Evolutionary conservation across 2,797 vertebrate species (phyloP).

Genomic region (Neosalanx taihuensis): DNA sequence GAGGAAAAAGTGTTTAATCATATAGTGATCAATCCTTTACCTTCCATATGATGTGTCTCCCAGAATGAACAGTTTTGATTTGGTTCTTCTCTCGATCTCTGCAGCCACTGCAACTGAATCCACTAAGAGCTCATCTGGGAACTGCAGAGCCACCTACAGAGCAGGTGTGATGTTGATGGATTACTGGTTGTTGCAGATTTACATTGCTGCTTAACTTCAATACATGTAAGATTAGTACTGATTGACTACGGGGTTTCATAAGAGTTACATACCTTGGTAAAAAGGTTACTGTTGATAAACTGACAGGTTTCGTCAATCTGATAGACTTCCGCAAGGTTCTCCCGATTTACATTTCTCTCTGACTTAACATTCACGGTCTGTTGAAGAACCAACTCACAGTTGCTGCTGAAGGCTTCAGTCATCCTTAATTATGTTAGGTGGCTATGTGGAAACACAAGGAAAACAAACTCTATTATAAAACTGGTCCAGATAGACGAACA

Average conservation of each 20-base stretch:
- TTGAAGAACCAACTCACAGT: conserved; percentile 73
- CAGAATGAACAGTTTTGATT: conserved; percentile 80
- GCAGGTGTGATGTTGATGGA: not conserved
- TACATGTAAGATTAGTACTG: not conserved
- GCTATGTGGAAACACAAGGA: not conserved
- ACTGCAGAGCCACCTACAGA: conserved; percentile 89
- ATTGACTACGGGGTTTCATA: not conserved
- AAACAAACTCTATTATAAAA: not conserved
- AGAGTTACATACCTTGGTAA: conserved; percentile 70
- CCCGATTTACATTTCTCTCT: conserved; percentile 34
- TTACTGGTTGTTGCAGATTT: not conserved
- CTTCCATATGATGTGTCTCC: conserved; percentile 96
- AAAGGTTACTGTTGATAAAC: conserved; percentile 72
- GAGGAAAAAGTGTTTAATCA: no score
- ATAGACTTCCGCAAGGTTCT: conserved; percentile 71
- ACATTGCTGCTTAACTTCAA: not conserved
- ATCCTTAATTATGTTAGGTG: conserved; percentile 47
- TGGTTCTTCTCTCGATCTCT: conserved; percentile 72
- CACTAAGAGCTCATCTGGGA: conserved; percentile 85
- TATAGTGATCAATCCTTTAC: conserved; percentile 57
- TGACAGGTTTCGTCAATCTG: conserved; percentile 74
- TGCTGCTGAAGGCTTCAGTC: conserved; percentile 81
- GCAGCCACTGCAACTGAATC: conserved; percentile 77
- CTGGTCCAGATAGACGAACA: not conserved
- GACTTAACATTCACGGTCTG: conserved; percentile 50